Evolutionary conservation across 1,140 invertebrate species (phyloP), one percentile per base, ranked within the genome.

Genomic region (Nilaparvata lugens): DNA sequence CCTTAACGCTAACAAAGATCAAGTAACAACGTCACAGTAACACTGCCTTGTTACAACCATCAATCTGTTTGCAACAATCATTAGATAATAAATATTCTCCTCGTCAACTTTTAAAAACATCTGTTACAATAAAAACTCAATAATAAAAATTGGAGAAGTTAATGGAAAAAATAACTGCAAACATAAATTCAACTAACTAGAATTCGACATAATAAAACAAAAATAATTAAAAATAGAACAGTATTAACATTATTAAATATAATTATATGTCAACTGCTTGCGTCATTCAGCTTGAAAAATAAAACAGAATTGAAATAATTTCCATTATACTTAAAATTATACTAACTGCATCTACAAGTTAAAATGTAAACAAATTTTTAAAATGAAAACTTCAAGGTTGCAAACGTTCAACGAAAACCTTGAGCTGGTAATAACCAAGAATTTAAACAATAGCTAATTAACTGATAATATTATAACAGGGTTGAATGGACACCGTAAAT

Each of bases 371-470:
- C 56, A 65, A 66, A 65, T 63, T 57, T 51, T 66, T 56, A 61
- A 62, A 61, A 63, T 60, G 62, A 66, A 67, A 67, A 61, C 53
- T 38, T 38, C 40, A 48, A 65, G 63, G 62, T 65, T 63, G 55
- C 53, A 61, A 64, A 64, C 55, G 62, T 60, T 66, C 66, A 65
- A 65, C 60, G 53, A 64, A 62, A 65, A 68, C 60, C 65, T 62
- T 53, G 55, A 60, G 40, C 35, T 60, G 61, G 63, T 62, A 60
- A 66, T 62, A 67, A 67, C 66, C 65, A 67, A 65, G 51, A 66
- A 62, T 67, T 62, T 58, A 65, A 66, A 65, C 64, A 65, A 65
- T 65, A 65, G 62, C 62, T 53, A 60, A 48, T 62, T 63, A 63
- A 63, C 62, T 31, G 56, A 61, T 60, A 65, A 65, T 61, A 65